phyloP scores from a whole-genome alignment of 2,888 invertebrate species.

The Vannuccia rotundouncinata region DNA sequence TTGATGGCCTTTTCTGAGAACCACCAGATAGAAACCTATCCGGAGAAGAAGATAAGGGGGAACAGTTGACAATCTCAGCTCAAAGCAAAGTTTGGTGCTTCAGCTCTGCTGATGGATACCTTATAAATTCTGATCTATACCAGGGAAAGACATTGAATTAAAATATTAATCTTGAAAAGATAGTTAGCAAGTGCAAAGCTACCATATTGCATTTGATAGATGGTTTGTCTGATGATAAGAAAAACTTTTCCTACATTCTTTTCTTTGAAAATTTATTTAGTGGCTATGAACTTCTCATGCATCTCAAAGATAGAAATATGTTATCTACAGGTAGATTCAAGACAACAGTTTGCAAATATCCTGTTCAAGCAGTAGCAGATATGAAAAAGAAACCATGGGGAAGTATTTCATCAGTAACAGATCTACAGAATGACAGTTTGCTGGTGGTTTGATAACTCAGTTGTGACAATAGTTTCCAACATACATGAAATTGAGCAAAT shows the following conservation, averaged over 20 bases:
- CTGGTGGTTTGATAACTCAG: neutral
- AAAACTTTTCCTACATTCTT: neutral
- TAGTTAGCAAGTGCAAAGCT: neutral
- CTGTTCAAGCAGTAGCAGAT: neutral
- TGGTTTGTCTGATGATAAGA: neutral
- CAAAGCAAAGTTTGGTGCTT: conserved; percentile 10
- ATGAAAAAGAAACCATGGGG: neutral
- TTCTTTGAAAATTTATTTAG: neutral
- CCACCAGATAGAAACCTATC: neutral
- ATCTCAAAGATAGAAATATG: neutral
- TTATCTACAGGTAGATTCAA: neutral
- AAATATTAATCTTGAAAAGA: neutral
- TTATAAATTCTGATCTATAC: conserved; percentile 20
- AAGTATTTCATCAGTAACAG: neutral
- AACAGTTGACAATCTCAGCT: neutral
- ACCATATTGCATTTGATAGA: neutral
- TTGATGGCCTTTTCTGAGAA: too few relatives aligned
- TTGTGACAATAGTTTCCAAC: neutral
- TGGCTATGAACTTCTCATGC: neutral
- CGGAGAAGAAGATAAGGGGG: neutral
- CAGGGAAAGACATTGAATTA: conserved; percentile 7
- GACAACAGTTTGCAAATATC: neutral
- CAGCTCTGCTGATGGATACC: conserved; percentile 3
- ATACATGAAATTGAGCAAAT: neutral
- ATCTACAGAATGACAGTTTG: neutral